phyloP scores from a whole-genome alignment of 2,113 vertebrate genomes.

The Pan paniscus region DNA sequence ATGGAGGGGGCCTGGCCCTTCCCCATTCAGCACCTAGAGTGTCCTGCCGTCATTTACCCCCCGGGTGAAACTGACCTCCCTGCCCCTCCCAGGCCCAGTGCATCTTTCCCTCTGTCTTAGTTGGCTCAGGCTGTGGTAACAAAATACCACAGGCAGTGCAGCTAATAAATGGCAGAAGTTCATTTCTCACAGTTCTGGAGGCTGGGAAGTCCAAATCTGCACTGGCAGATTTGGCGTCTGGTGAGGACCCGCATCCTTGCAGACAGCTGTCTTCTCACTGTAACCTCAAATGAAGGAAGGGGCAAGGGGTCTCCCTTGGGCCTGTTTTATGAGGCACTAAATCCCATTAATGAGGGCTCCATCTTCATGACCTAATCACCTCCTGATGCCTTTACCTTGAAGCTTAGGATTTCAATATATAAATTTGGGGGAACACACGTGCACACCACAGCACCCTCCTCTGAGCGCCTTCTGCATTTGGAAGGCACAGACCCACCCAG shows the following conservation, averaged over 20 bases:
- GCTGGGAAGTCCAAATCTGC: too few relatives aligned
- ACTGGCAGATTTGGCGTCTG: background rate
- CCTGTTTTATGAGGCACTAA: background rate
- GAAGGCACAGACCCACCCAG: background rate
- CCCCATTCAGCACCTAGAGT: fast-evolving
- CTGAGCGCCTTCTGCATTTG: background rate
- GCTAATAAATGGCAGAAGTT: background rate
- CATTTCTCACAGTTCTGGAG: background rate
- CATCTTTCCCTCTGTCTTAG: background rate
- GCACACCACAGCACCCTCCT: background rate
- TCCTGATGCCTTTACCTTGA: background rate
- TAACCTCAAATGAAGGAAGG: background rate
- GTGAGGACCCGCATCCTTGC: background rate
- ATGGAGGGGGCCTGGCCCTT: background rate
- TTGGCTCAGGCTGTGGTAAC: fast-evolving
- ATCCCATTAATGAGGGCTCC: background rate
- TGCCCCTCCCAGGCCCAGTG: fast-evolving
- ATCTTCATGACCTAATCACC: background rate
- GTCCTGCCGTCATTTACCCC: fast-evolving
- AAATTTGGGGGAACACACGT: too few relatives aligned
- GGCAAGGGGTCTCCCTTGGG: background rate
- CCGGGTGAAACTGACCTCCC: background rate
- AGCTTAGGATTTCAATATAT: too few relatives aligned
- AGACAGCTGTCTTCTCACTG: background rate
- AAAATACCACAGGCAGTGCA: fast-evolving